Evolutionary conservation across 2,797 vertebrate species (phyloP).

Genomic region (Syndactyla subalaris): DNA sequence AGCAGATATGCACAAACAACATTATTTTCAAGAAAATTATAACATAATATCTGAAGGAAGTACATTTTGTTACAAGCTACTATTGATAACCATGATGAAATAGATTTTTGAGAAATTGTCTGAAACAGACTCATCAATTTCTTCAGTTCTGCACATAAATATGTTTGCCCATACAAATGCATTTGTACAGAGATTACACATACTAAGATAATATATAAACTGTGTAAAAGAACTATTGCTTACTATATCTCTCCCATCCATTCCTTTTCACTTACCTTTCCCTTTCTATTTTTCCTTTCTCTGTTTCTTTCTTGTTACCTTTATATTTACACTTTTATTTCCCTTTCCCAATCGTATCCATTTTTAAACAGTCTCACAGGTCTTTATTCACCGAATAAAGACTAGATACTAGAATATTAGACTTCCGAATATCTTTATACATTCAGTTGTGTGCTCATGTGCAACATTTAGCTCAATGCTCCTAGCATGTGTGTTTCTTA

Average conservation of each 20-base stretch:
- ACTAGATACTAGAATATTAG: not conserved
- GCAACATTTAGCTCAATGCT: not conserved
- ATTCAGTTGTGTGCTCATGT: not conserved
- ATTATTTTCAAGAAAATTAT: not conserved
- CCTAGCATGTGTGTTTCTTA: not conserved
- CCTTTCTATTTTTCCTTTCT: no score
- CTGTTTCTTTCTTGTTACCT: no score
- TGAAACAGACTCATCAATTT: not conserved
- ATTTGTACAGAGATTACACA: not conserved
- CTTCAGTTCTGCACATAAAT: not conserved
- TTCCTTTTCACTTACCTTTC: not conserved
- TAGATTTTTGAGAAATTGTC: not conserved
- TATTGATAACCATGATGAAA: not conserved
- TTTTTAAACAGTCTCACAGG: not conserved
- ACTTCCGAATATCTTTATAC: not conserved
- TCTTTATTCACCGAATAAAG: not conserved
- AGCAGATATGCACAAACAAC: not conserved
- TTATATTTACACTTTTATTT: no score
- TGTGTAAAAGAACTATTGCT: accelerated
- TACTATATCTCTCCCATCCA: not conserved
- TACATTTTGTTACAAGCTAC: not conserved
- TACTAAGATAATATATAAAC: not conserved
- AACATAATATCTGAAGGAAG: not conserved
- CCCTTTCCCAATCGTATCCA: not conserved
- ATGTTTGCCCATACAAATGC: not conserved